These are phyloP conservation scores for Lithophane ornitopus DNA, from an alignment of 2,888 invertebrate genomes.

Conservation along the genomic window DNA sequence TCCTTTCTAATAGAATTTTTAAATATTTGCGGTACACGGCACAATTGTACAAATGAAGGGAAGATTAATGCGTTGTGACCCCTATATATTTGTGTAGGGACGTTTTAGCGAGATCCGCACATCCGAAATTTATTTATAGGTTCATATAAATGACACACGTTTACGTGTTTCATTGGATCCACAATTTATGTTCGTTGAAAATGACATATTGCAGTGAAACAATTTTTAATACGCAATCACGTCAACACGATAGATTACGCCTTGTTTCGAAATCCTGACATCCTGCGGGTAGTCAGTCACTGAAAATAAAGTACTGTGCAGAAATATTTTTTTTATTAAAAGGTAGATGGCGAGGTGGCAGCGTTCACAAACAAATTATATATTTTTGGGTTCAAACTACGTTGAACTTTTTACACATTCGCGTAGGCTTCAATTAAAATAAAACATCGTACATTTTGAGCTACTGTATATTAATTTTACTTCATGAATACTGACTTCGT, in stretches of 20 bases:
- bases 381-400: constrained; percentile 52
- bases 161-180: constrained; percentile 79
- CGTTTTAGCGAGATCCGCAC: constrained; percentile 84
- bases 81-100: constrained; percentile 84
- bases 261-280: constrained; percentile 54
- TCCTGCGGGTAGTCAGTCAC: constrained; percentile 52
- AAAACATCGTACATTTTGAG: constrained; percentile 46
- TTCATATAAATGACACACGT: constrained; percentile 81
- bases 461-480: constrained; percentile 42
- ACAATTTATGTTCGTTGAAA: constrained; percentile 75
- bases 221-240: constrained; percentile 68
- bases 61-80: constrained; percentile 84
- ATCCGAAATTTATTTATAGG: constrained; percentile 86
- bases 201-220: constrained; percentile 72
- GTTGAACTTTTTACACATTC: constrained; percentile 41
- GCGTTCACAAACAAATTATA: constrained; percentile 53
- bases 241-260: constrained; percentile 60
- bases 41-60: constrained; percentile 79
- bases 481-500: constrained; percentile 27
- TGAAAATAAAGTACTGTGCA: constrained; percentile 45
- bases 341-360: constrained; percentile 28
- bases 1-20: constrained; percentile 58
- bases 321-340: constrained; percentile 37
- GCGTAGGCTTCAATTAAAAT: constrained; percentile 50
- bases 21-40: constrained; percentile 58